A percentile compares a stretch with the other conserved stretches of the same genome.
phyloP scores from a whole-genome alignment of 2,797 vertebrate species.

The Microctenopoma stevenorrisi region DNA sequence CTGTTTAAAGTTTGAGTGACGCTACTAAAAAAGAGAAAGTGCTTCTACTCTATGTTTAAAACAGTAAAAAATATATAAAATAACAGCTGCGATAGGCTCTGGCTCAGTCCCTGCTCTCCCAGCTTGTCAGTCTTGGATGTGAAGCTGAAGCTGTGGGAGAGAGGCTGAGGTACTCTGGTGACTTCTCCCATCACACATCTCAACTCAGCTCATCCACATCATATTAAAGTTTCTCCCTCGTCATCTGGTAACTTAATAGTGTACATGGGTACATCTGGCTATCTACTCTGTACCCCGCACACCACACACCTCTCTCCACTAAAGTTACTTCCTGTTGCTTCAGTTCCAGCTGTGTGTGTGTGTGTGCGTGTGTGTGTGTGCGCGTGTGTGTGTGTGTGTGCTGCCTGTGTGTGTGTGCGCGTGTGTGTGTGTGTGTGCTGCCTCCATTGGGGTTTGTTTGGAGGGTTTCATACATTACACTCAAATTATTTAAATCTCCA shows the following conservation, averaged over 20 bases:
- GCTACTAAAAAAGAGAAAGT: no score
- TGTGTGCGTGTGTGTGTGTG: neutral
- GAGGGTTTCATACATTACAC: no score
- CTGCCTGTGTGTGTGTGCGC: no score
- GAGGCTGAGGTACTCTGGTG: slow-evolving; percentile 8
- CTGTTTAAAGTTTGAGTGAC: neutral
- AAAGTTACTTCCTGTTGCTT: neutral
- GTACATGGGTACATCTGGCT: no score
- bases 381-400: no score
- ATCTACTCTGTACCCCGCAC: neutral
- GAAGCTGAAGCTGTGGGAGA: neutral
- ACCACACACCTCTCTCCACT: slow-evolving; percentile 9
- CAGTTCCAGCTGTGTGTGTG: neutral
- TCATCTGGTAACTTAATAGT: no score
- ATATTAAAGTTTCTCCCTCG: neutral
- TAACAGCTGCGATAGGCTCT: slow-evolving; percentile 1
- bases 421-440: no score
- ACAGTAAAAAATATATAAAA: slow-evolving; percentile 25
- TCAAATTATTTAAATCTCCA: no score
- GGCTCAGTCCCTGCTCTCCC: neutral
- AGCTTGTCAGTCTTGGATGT: slow-evolving; percentile 40
- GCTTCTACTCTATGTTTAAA: neutral
- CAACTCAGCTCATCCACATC: slow-evolving; percentile 6
- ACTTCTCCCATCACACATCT: slow-evolving; percentile 29
- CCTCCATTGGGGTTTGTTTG: no score